Evolutionary conservation across 2,888 invertebrate species (phyloP).

Genomic region (Psococerastis gibbosa): DNA sequence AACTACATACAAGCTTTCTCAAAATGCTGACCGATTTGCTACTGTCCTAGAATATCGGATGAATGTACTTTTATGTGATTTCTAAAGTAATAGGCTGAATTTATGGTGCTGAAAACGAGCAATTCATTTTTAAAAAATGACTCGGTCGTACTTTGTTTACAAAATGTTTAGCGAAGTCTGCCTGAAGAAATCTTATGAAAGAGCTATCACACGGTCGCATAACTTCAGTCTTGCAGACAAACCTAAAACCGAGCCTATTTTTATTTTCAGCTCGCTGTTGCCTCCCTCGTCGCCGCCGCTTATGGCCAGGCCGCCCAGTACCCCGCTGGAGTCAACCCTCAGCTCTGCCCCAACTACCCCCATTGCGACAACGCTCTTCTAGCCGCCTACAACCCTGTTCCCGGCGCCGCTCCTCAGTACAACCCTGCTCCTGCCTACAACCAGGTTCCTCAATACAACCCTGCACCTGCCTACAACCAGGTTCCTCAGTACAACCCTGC

Average conservation of each 20-base stretch:
- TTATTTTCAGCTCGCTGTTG: constrained; percentile 4
- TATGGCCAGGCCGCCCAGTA: constrained; percentile 27
- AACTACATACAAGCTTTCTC: no score
- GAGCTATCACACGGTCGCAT: not conserved
- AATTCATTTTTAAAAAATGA: not conserved
- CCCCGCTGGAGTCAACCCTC: constrained; percentile 36
- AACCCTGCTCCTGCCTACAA: constrained; percentile 16
- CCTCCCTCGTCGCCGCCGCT: constrained; percentile 5
- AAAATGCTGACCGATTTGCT: no score
- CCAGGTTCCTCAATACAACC: constrained; percentile 16
- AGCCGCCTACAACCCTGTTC: constrained; percentile 22
- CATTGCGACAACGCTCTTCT: constrained; percentile 30
- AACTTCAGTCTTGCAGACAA: not conserved
- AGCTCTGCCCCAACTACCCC: constrained; percentile 39
- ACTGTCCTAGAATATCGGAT: no score
- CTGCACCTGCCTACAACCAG: constrained; percentile 23
- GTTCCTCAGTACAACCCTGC: constrained; percentile 24
- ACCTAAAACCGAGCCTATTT: not conserved
- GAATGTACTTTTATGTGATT: no score
- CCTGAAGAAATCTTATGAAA: no score
- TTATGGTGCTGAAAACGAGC: no score
- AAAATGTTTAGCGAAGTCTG: not conserved
- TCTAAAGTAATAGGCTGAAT: no score
- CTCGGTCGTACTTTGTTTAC: not conserved
- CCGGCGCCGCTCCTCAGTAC: constrained; percentile 19